phyloP scores from a whole-genome alignment of 1,140 invertebrate species.

The Diplogasteroides magnus region DNA sequence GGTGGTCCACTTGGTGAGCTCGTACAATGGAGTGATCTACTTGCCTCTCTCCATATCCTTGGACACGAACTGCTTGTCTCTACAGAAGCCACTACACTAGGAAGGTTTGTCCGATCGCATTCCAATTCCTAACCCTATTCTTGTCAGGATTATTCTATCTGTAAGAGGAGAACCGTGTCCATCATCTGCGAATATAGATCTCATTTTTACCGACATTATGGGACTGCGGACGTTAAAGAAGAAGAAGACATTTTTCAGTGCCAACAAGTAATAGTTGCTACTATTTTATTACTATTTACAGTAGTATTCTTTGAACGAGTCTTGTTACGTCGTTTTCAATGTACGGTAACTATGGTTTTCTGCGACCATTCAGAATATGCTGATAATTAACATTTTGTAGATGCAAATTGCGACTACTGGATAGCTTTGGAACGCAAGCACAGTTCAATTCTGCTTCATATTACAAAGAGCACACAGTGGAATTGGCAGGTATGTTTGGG shows the following conservation, averaged over 20 bases:
- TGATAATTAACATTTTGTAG: constrained; percentile 31
- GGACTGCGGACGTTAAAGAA: constrained; percentile 10
- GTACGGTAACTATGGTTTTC: too few species aligned
- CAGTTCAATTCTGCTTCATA: constrained; percentile 56
- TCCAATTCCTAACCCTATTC: too few species aligned
- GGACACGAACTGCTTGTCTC: constrained; percentile 58
- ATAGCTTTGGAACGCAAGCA: constrained; percentile 60
- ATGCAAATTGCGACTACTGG: constrained; percentile 58
- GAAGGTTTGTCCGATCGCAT: too few species aligned
- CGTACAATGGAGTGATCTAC: constrained; percentile 58
- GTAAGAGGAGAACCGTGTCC: too few species aligned
- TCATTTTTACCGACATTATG: constrained; percentile 30
- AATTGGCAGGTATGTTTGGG: constrained; percentile 28
- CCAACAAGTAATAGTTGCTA: background rate
- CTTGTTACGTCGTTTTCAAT: too few species aligned
- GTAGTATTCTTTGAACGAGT: too few species aligned
- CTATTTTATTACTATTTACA: too few species aligned
- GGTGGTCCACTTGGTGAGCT: constrained; percentile 58
- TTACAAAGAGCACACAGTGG: constrained; percentile 55
- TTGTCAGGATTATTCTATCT: too few species aligned
- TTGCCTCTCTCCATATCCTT: constrained; percentile 56
- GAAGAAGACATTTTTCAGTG: background rate
- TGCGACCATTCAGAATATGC: too few species aligned
- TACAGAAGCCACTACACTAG: constrained; percentile 56
- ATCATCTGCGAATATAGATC: constrained; percentile 11